Evolutionary conservation across 30 jellyfish, hydroid and myxozoan genomes (phyloP).

Genomic region (Aurelia coerulea): DNA sequence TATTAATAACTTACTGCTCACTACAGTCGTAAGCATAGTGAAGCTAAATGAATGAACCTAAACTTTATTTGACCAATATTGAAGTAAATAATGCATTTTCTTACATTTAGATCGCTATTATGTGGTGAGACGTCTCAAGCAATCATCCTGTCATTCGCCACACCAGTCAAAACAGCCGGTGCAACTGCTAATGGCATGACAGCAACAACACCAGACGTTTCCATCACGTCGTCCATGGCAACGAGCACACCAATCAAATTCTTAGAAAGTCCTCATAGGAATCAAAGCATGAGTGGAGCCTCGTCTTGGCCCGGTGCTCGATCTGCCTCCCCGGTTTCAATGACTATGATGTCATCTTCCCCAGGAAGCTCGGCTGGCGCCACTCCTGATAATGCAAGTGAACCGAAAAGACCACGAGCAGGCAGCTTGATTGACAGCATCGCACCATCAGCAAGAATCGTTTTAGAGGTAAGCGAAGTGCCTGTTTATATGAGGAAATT

Average conservation of each 20-base stretch:
- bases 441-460: constrained; percentile 91
- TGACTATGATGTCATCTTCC: constrained; percentile 78
- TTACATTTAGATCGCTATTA: constrained; percentile 67
- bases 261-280: constrained; percentile 58
- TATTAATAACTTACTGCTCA: too few species aligned
- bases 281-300: constrained; percentile 65
- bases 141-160: constrained; percentile 47
- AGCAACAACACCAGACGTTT: constrained; percentile 27
- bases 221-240: constrained; percentile 74
- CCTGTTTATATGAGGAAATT: too few species aligned
- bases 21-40: too few species aligned
- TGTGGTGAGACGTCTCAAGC: constrained; percentile 83
- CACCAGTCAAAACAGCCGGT: constrained; percentile 55
- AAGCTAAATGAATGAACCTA: too few species aligned
- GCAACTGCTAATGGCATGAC: constrained; percentile 50
- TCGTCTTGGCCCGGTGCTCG: constrained; percentile 99
- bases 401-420: constrained; percentile 88
- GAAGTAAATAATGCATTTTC: too few species aligned
- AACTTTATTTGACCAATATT: too few species aligned
- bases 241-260: constrained; percentile 95
- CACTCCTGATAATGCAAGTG: constrained; percentile 87
- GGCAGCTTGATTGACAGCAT: constrained; percentile 91
- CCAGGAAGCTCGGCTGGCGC: constrained; percentile 91
- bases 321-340: constrained; percentile 69
- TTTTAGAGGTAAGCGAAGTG: constrained; percentile 66